Evolutionary conservation across 23 tunicate genomes (phyloP).

Genomic region (Ascidia mentula): DNA sequence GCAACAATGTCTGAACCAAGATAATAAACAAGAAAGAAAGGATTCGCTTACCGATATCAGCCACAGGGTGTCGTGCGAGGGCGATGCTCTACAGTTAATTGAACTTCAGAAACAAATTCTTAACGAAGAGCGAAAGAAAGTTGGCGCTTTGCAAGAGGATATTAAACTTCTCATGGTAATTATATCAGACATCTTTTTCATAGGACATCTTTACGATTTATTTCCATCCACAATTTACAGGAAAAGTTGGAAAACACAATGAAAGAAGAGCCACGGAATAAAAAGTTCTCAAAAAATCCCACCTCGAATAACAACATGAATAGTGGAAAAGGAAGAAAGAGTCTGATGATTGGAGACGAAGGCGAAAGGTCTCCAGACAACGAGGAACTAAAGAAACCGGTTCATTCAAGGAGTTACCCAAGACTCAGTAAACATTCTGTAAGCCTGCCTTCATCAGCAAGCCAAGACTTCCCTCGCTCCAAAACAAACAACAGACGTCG

Average conservation of each 20-base stretch:
- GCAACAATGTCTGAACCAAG: background rate
- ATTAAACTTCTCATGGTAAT: background rate
- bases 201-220: too few relatives aligned
- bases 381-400: background rate
- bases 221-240: too few relatives aligned
- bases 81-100: background rate
- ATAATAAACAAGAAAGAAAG: background rate
- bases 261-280: background rate
- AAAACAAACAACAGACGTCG: background rate
- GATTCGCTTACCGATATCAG: background rate
- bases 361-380: background rate
- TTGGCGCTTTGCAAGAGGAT: background rate
- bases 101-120: background rate
- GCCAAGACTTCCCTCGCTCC: background rate
- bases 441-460: background rate
- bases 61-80: constrained; percentile 9
- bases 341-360: background rate
- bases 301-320: background rate
- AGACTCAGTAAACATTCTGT: background rate
- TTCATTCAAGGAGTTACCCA: background rate
- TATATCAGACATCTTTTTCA: too few relatives aligned
- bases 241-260: background rate
- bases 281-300: background rate
- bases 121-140: constrained; percentile 1
- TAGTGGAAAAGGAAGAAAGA: background rate